Conservation (phyloP, 2,113 vertebrate genomes). For the Heptranchias perlo region DNA sequence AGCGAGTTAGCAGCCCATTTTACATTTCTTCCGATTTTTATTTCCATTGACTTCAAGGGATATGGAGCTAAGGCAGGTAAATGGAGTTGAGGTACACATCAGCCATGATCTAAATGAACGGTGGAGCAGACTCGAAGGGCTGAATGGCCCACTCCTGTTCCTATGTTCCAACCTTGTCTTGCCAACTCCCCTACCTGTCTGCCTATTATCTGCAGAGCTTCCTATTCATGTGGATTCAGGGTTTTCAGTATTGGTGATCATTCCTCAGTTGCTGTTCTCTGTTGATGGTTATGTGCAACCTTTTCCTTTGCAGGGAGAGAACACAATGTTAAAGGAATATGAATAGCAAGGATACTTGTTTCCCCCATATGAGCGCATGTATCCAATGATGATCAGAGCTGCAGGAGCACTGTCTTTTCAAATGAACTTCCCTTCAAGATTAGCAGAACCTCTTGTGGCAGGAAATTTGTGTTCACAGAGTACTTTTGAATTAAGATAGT, state of each 20-base stretch:
- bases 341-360: neutral
- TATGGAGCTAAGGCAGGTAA: no score
- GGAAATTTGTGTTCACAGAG: neutral
- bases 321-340: neutral
- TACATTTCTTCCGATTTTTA: no score
- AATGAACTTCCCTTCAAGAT: neutral
- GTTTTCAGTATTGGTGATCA: neutral
- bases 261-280: neutral
- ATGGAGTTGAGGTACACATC: no score
- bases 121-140: no score
- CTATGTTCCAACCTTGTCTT: no score
- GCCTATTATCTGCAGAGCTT: no score
- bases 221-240: neutral
- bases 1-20: no score
- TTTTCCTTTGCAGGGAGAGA: neutral
- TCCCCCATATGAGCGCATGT: neutral
- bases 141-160: no score
- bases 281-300: neutral
- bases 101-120: no score
- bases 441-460: neutral
- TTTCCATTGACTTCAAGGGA: no score
- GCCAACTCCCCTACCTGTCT: neutral
- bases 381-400: neutral
- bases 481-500: no score
- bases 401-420: neutral